Evolutionary conservation across 2,797 vertebrate genomes (phyloP), one percentile per base, ranked within the genome.

Genomic region (Psittacula derbiana): DNA sequence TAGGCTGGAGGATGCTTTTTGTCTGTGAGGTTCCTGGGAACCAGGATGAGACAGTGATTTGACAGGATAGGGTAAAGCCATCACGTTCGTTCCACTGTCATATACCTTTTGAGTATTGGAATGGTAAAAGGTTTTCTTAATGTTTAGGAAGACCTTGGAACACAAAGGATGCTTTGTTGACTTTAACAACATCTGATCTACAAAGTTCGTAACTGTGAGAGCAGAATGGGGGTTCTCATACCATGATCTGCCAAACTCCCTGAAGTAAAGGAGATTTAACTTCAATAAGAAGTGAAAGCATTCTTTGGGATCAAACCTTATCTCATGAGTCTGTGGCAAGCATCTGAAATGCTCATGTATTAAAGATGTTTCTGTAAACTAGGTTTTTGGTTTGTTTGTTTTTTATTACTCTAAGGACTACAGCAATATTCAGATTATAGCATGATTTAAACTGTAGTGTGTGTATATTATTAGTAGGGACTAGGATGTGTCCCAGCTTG

Each of bases 361-460:
- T 96, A 94, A 92, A 91, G 71, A 87, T 93, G 90, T 40, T 86
- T 87, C 78, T 93, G 76, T 87, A 81, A 97, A 94, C 41, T 78
- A 80, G 61, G 41, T 89, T 96, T 89, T 82, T 21, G 5, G 41
- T 4, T 87, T 92, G 55, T 16, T 58, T 33, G 6, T 2, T 4
- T 76, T 89, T 92, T 88, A 87, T 88, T 95, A 87, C 92, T 92
- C 90, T 66, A 62, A 91, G 84, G 92, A 82, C 83, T 87, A 57
- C 74, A 74, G 8, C 16, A 65, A 21, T 90, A 78, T 83, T 95
- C 80, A 83, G 65, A 93, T 82, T 74, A 71, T 62, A 88, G 49
- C 43, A 38, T 79, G 66, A 91, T 53, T 92, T 89, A 87, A 87
- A 85, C 46, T 75, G 90, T 92, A 85, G 72, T 16, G 15, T 16